Conservation (phyloP, 2,113 vertebrate genomes). For the Rana temporaria region DNA sequence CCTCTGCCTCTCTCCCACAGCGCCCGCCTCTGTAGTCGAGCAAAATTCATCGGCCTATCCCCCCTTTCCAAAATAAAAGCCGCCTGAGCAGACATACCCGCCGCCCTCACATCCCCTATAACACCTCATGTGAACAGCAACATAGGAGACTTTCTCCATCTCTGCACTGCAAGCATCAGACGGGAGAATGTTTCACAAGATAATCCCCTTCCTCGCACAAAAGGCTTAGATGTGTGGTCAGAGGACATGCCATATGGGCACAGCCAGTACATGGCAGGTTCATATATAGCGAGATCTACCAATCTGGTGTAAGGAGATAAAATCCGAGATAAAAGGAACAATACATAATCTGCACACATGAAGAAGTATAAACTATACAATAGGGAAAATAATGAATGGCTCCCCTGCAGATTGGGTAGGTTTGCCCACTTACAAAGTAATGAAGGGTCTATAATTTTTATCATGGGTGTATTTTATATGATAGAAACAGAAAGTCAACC, state of each 20-base stretch:
- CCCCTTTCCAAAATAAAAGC: constrained; percentile 77
- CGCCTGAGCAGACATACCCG: constrained; percentile 35
- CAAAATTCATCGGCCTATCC: constrained; percentile 61
- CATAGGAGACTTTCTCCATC: background rate
- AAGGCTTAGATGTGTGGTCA: background rate
- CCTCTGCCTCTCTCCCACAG: constrained; percentile 58
- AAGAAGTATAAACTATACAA: no score
- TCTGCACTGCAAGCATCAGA: constrained; percentile 62
- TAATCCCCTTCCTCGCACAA: constrained; percentile 64
- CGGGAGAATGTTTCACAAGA: constrained; percentile 64
- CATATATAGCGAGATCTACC: no score
- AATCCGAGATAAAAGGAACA: no score
- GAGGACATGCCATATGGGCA: constrained; percentile 1
- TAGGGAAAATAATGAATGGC: no score
- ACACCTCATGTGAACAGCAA: constrained; percentile 54
- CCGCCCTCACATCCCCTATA: background rate
- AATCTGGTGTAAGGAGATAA: no score
- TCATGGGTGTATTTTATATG: no score
- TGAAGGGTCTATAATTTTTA: no score
- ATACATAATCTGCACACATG: no score
- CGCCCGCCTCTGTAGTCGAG: constrained; percentile 63
- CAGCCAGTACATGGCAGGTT: background rate
- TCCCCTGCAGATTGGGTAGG: no score
- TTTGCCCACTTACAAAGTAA: no score
- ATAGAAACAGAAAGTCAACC: no score